Base-by-base conservation (phyloP, 1,140 invertebrate genomes). In the Orchestia grillus region DNA sequence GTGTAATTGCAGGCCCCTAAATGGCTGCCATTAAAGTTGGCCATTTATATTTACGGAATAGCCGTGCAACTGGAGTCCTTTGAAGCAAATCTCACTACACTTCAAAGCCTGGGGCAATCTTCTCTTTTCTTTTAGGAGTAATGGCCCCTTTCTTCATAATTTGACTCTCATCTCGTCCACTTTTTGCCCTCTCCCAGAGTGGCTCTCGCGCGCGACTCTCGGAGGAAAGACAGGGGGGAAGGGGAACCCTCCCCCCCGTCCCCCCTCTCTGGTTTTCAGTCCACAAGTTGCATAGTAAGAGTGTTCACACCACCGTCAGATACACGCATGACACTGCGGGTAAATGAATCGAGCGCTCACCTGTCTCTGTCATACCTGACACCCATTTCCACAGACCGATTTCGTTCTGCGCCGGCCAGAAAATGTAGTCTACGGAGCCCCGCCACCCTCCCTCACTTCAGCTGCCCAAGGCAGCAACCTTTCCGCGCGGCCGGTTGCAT, bases 71-170 rank as follows among this genome's bases (percentile, higher is more conserved):
- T 44, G 43, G 36, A 44, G 92, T 44, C 44, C 44, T 94, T 94
- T 94, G 92, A 94, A 44, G 23, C 92, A 94, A 94, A 94, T 94
- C 92, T 94, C 43, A 94, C 92, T 94, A 94, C 92, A 94, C 92
- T 94, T 94, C 92, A 94, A 94, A 94, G 92, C 92, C 44, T 44
- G 43, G 8, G 40, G 44, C 92, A 45, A 94, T 94, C 92, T 94
- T 91, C 88, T 91, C 88, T 91, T 94, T 94, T 94, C 92, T 94
- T 94, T 94, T 44, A 94, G 44, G 43, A 94, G 92, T 94, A 94
- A 94, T 94, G 92, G 92, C 92, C 92, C 44, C 92, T 94, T 94
- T 94, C 92, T 94, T 94, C 92, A 94, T 94, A 94, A 94, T 94
- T 94, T 45, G 92, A 94, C 92, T 94, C 92, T 94, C 92, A 94